Percentiles rank a stretch among this genome's conserved stretches.
Conservation (phyloP, 2,113 vertebrate genomes). For the Rana temporaria region DNA sequence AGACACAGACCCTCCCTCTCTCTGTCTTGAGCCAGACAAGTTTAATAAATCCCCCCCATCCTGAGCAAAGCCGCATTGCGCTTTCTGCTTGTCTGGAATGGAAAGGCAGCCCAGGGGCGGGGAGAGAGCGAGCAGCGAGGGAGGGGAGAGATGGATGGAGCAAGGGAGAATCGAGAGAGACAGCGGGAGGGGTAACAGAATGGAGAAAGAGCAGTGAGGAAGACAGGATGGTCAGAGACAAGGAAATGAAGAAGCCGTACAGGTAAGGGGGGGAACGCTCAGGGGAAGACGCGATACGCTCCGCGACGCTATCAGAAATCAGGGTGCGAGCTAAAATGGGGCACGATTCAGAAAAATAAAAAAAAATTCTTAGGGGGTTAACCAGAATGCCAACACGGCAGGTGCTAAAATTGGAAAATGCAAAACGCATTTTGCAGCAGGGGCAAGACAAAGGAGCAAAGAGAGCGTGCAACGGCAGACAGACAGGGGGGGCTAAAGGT, state of each 20-base stretch:
- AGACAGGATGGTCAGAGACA: conserved; percentile 20
- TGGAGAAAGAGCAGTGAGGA: background rate
- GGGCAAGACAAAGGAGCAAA: background rate
- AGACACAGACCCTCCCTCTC: conserved; percentile 46
- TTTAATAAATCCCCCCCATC: conserved; percentile 63
- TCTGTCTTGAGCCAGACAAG: conserved; percentile 59
- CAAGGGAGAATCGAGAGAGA: conserved; percentile 38
- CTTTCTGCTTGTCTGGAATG: conserved; percentile 61
- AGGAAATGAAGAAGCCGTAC: conserved; percentile 6
- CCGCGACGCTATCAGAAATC: too few species aligned
- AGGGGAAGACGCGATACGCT: too few species aligned
- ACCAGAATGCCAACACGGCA: background rate
- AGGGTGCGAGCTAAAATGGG: too few species aligned
- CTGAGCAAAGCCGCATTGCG: conserved; percentile 63
- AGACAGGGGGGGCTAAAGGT: background rate
- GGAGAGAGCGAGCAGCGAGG: conserved; percentile 30
- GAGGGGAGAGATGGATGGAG: conserved; percentile 45
- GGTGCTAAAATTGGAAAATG: background rate
- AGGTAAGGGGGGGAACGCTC: background rate
- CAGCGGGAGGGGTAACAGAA: background rate
- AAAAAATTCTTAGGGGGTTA: too few species aligned
- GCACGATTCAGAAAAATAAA: too few species aligned
- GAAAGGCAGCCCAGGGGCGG: conserved; percentile 58
- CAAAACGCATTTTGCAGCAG: background rate
- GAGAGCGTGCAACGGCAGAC: background rate